Evolutionary conservation across 2,888 invertebrate species (phyloP).

Genomic region (Trissoscelio sp.): DNA sequence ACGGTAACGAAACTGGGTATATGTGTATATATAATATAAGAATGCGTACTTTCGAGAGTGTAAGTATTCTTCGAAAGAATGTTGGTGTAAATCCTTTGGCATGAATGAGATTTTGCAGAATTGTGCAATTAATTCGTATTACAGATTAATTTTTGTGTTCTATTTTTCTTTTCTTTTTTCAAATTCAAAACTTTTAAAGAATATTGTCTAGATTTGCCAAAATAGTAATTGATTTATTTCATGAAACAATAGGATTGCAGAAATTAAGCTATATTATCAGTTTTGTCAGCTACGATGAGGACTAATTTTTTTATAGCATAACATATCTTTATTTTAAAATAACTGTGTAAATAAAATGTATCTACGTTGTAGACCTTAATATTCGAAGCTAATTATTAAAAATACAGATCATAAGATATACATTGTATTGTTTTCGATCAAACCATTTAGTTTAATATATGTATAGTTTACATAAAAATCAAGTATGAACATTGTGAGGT

Average conservation of each 20-base stretch:
- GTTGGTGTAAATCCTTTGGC: background rate
- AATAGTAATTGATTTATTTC: too few relatives aligned
- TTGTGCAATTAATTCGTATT: conserved; percentile 47
- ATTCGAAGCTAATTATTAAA: conserved; percentile 27
- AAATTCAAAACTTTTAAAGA: background rate
- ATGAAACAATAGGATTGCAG: too few relatives aligned
- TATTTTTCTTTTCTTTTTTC: background rate
- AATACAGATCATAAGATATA: background rate
- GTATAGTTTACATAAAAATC: background rate
- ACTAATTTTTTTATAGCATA: background rate
- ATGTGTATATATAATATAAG: conserved; percentile 31
- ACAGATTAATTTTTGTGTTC: background rate
- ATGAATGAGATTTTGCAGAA: conserved; percentile 16
- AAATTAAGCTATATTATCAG: background rate
- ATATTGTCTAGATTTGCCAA: too few relatives aligned
- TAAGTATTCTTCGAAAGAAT: conserved; percentile 10
- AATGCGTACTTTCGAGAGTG: conserved; percentile 11
- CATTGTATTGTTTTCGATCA: background rate
- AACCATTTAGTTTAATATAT: background rate
- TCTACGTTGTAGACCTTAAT: conserved; percentile 27
- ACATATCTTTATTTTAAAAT: conserved; percentile 11
- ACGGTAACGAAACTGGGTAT: background rate
- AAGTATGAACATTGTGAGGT: background rate
- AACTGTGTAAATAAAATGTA: conserved; percentile 29
- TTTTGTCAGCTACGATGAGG: background rate